These are phyloP conservation scores for Drosophila sproati DNA, from an alignment of 1,140 invertebrate genomes.

Conservation along the genomic window DNA sequence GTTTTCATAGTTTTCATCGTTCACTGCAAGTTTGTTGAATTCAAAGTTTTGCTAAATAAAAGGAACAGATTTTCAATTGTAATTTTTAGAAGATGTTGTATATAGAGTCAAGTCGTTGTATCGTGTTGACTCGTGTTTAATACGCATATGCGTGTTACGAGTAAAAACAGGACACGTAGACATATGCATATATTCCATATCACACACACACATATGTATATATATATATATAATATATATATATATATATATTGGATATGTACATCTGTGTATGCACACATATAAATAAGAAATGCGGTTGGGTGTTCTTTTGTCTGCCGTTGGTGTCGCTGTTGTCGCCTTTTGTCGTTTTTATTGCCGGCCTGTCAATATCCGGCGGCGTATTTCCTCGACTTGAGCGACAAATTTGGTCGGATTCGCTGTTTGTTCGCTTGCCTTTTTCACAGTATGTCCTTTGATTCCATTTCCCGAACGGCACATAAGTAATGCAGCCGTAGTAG, in stretches of 20 bases:
- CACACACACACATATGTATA: background rate
- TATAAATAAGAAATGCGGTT: slow-evolving; percentile 36
- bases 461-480: slow-evolving; percentile 45
- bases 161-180: background rate
- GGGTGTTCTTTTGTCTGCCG: slow-evolving; percentile 35
- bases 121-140: background rate
- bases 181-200: too few relatives aligned
- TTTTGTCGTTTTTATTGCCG: slow-evolving; percentile 51
- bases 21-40: too few relatives aligned
- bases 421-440: slow-evolving; percentile 25
- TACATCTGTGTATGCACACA: background rate
- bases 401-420: slow-evolving; percentile 33
- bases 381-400: slow-evolving; percentile 22
- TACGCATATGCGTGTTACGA: background rate
- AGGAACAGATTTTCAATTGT: too few relatives aligned
- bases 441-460: slow-evolving; percentile 37
- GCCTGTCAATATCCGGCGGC: slow-evolving; percentile 47
- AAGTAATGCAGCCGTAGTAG: slow-evolving; percentile 35
- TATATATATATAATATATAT: background rate
- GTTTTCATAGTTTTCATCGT: too few relatives aligned
- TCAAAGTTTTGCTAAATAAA: too few relatives aligned
- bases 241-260: background rate
- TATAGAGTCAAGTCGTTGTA: too few relatives aligned
- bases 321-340: slow-evolving; percentile 42
- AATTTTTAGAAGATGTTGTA: too few relatives aligned